These are phyloP conservation scores for Druon quercuslanigerum DNA, from an alignment of 1,140 invertebrate species.

Conservation along the genomic window DNA sequence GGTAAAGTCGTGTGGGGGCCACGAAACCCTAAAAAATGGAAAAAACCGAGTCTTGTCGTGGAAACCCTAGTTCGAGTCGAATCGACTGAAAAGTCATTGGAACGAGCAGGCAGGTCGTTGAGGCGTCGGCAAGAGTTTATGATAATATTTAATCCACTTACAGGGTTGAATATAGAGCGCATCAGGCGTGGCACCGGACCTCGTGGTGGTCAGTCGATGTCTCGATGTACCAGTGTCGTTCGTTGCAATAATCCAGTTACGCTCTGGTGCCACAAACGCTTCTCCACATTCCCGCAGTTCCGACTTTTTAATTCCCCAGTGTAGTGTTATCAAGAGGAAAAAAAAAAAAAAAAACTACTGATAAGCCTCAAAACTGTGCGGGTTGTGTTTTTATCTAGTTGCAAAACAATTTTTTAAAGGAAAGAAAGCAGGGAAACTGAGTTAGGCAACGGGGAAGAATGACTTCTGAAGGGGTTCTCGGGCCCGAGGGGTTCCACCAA, in stretches of 20 bases:
- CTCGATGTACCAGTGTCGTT: conserved; percentile 57
- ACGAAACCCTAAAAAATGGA: not conserved
- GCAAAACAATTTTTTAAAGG: not conserved
- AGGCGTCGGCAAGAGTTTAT: conserved; percentile 61
- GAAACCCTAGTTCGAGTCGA: conserved; percentile 38
- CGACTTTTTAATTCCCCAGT: conserved; percentile 17
- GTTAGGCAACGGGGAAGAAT: not conserved
- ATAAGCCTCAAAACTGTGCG: not conserved
- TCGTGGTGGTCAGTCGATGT: conserved; percentile 64
- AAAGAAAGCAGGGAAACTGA: not conserved
- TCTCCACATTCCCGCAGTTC: conserved; percentile 17
- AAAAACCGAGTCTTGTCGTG: conserved; percentile 9
- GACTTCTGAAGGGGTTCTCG: not conserved
- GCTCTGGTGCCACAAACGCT: conserved; percentile 52
- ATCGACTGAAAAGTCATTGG: conserved; percentile 33
- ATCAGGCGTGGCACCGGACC: conserved; percentile 52
- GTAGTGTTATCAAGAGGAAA: conserved; percentile 11
- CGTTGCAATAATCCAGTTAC: conserved; percentile 66
- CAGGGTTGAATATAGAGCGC: conserved; percentile 56
- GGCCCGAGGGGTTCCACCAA: conserved; percentile 32
- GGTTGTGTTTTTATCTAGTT: not conserved
- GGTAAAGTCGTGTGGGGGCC: too few species aligned
- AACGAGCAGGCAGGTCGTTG: conserved; percentile 47
- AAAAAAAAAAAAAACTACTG: not conserved
- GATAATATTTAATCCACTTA: conserved; percentile 74